These are phyloP conservation scores for Peucedramus taeniatus DNA, from an alignment of 2,113 vertebrate genomes.

Conservation along the genomic window DNA sequence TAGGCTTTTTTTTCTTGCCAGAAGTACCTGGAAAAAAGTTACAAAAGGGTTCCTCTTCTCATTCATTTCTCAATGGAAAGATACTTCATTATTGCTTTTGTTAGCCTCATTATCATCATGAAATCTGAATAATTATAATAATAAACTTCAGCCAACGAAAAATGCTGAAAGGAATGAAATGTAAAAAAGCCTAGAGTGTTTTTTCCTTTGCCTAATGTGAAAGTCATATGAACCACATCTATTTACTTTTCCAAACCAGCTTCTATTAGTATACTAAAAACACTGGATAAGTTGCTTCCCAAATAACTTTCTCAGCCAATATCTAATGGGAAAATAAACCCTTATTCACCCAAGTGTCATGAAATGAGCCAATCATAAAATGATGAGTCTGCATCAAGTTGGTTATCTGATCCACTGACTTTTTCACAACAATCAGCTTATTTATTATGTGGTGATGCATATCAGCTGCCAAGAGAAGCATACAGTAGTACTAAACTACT, in stretches of 20 bases:
- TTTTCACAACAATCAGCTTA: constrained; percentile 21
- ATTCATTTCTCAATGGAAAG: not conserved
- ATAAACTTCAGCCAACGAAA: not conserved
- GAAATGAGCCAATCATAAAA: constrained; percentile 5
- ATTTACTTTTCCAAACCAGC: not conserved
- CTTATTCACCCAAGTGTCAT: not conserved
- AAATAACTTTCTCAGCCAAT: not conserved
- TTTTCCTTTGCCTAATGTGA: not conserved
- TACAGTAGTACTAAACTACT: not conserved
- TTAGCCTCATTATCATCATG: not conserved
- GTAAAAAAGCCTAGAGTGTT: not conserved
- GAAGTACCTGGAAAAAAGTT: not conserved
- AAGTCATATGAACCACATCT: not conserved
- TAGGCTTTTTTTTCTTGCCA: not conserved
- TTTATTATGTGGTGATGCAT: not conserved
- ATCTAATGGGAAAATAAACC: not conserved
- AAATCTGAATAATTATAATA: not conserved
- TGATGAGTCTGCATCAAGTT: not conserved
- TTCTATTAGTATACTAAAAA: not conserved
- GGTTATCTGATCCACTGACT: not conserved
- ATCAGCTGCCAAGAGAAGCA: not conserved
- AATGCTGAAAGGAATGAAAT: not conserved
- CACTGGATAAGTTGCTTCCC: not conserved
- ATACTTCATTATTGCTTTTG: not conserved
- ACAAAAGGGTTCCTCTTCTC: not conserved